Base-by-base conservation (phyloP, 2,888 invertebrate species). In the Sinotaia quadrata region DNA sequence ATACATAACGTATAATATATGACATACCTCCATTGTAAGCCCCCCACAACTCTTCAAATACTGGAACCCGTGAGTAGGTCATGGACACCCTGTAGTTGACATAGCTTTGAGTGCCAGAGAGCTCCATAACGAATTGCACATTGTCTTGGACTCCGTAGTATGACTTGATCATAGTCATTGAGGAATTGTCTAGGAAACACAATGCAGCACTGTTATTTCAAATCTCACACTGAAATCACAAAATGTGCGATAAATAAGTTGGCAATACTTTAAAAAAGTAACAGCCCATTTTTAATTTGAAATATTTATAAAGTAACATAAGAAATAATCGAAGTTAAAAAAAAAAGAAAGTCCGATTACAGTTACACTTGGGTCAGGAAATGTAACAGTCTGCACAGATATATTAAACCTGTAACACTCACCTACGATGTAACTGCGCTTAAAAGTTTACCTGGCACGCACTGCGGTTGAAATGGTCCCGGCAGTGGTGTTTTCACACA, bases 11-110 rank as follows among this genome's bases (percentile, higher is more conserved):
- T n/a, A n/a, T n/a, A n/a, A n/a, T n/a, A n/a, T n/a, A n/a, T n/a
- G n/a, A n/a, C n/a, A n/a, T 27, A 63, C 62, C 51, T 21, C 51
- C 27, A 15, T 63, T 2, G n/a, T 24, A 31, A 7, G 15, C 15
- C 10, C 62, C 62, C 62, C 62, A 63, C 18, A n/a, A 15, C 18
- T 54, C 34, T n/a, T 34, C 37, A 36, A 63, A 63, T n/a, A 63
- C 51, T 10, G 62, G 62, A 3, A 51, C 52, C 15, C 37, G 18
- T 33, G 47, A 7, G 18, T n/a, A 31, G 0, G 62, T 34, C 52
- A 63, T 31, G 18, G 62, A 63, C 37, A 54, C 34, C 29, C 62
- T 34, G 41, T 63, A 63, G 41, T 33, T 36, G 62, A 63, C 52
- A 29, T 63, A 27, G 47, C 24, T 24, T 21, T 21, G 3, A 47